Evolutionary conservation across 2,888 invertebrate species (phyloP).

Genomic region (Callimorpha dominula): DNA sequence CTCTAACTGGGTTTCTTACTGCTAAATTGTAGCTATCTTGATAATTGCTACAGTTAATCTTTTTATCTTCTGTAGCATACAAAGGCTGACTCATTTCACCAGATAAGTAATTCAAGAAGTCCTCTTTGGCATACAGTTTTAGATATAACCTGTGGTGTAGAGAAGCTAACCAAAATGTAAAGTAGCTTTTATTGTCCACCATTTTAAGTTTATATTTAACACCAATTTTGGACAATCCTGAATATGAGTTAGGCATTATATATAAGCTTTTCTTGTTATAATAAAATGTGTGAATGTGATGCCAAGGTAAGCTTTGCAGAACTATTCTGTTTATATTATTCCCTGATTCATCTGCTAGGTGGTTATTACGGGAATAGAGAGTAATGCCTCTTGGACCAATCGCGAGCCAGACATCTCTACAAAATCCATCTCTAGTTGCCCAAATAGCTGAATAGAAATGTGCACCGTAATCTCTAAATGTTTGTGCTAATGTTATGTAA

Average conservation of each 20-base stretch:
- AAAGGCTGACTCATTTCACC: constrained; percentile 87
- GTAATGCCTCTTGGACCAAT: constrained; percentile 89
- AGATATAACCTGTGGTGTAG: constrained; percentile 92
- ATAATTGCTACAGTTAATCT: constrained; percentile 79
- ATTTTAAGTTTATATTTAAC: constrained; percentile 91
- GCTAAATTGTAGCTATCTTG: constrained; percentile 84
- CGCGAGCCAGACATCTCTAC: constrained; percentile 88
- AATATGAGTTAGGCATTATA: constrained; percentile 86
- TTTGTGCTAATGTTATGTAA: constrained; percentile 90
- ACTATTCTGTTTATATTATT: constrained; percentile 77
- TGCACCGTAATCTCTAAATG: constrained; percentile 90
- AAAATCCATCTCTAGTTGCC: constrained; percentile 87
- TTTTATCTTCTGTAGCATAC: constrained; percentile 68
- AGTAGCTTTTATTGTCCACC: constrained; percentile 91
- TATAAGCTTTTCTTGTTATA: constrained; percentile 91
- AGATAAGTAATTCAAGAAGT: constrained; percentile 88
- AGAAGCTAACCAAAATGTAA: constrained; percentile 92
- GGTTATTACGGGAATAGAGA: constrained; percentile 85
- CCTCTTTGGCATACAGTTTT: constrained; percentile 90
- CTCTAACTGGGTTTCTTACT: constrained; percentile 77
- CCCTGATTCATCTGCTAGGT: constrained; percentile 65
- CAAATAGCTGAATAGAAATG: constrained; percentile 92
- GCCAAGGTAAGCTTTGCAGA: constrained; percentile 87
- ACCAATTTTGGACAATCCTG: constrained; percentile 85
- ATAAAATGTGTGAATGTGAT: constrained; percentile 91